Evolutionary conservation across 2,797 vertebrate species (phyloP), one percentile per base, ranked within the genome.

Genomic region (Tiaroga cobitis): DNA sequence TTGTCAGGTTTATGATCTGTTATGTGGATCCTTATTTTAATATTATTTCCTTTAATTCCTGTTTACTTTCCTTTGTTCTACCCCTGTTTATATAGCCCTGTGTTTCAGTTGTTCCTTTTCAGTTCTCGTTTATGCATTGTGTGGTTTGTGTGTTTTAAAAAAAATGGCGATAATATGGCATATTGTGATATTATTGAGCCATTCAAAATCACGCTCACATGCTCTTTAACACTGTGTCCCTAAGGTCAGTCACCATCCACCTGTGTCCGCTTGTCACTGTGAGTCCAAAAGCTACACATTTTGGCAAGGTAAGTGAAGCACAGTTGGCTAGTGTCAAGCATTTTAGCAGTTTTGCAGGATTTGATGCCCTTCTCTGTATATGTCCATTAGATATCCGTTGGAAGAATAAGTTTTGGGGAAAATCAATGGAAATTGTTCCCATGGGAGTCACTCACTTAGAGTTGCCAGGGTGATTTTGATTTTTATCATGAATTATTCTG

Each of bases 381-480:
- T 87, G 82, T 91, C 18, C 94, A 95, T 92, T 91, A 99, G 98
- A 99, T 93, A 93, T 99, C 84, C 96, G 97, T 85, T 99, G 97
- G 98, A 99, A 98, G 95, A 99, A 99, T 90, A 99, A 99, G 92
- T 99, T 99, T 94, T 99, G 98, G 98, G 98, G 98, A 0, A 99
- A 98, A 94, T 98, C 98, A 84, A 99, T 99, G 97, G 98, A 99
- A 94, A 98, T 99, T 8, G 97, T 99, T 92, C 98, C 97, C 72
- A 94, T 98, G 90, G 98, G 98, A 93, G 97, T 96, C 89, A 98
- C 97, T 8, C 97, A 99, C 5, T 95, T 99, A 86, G 96, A 93
- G 82, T 94, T 99, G 87, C 97, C 97, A 85, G 93, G 77, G 98
- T 99, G 96, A 96, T 96, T 95, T 96, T 95, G 18, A 2, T 88